Percentiles rank a stretch among this genome's conserved stretches.
Conservation (phyloP, 2,113 vertebrate species). For the Tiliqua scincoides region DNA sequence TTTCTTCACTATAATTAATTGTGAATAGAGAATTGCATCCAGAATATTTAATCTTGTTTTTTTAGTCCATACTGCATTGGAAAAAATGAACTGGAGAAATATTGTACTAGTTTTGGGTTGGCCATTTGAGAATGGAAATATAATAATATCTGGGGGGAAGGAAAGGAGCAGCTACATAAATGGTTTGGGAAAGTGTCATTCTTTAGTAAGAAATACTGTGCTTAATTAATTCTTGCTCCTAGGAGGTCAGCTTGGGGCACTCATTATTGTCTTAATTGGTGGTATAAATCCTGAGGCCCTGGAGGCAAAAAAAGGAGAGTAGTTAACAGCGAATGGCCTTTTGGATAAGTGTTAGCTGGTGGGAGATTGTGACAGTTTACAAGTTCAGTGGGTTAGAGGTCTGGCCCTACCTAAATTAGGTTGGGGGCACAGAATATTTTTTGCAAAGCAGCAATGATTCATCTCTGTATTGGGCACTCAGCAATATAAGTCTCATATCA, state of each 20-base stretch:
- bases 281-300: conserved; percentile 80
- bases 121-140: conserved; percentile 44
- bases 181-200: conserved; percentile 76
- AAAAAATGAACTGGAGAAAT: conserved; percentile 36
- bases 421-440: conserved; percentile 63
- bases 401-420: conserved; percentile 63
- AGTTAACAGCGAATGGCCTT: conserved; percentile 67
- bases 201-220: conserved; percentile 80
- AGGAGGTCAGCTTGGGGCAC: conserved; percentile 80
- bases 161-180: conserved; percentile 54
- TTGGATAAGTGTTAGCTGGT: conserved; percentile 45
- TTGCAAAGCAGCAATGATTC: conserved; percentile 63
- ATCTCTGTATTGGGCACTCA: conserved; percentile 63
- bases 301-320: conserved; percentile 62
- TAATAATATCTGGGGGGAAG: conserved; percentile 56
- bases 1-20: background rate
- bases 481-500: conserved; percentile 67
- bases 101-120: conserved; percentile 12
- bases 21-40: background rate
- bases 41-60: background rate
- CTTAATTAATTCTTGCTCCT: conserved; percentile 84
- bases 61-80: background rate
- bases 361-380: conserved; percentile 63
- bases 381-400: conserved; percentile 65
- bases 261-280: conserved; percentile 84